Evolutionary conservation across 1,140 invertebrate genomes (phyloP).

Genomic region (Drosophila teissieri): DNA sequence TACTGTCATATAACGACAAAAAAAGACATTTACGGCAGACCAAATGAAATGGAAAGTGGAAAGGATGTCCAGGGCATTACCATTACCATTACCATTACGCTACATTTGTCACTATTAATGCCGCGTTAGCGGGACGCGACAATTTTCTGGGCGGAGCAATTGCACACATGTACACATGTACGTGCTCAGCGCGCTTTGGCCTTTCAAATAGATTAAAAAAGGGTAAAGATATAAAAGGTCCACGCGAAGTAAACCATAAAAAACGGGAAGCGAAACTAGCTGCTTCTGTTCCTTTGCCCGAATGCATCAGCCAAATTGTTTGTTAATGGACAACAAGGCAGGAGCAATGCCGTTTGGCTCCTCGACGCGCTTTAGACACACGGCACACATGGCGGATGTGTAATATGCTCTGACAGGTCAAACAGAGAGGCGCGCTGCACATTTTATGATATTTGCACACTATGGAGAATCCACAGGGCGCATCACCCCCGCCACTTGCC

Average conservation of each 20-base stretch:
- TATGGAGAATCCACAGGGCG: conserved; percentile 19
- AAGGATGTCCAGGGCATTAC: conserved; percentile 13
- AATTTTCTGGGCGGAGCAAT: conserved; percentile 50
- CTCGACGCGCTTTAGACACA: conserved; percentile 17
- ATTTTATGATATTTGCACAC: conserved; percentile 46
- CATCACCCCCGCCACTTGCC: not conserved
- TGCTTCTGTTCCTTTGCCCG: conserved; percentile 10
- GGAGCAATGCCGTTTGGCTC: not conserved
- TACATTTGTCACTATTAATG: conserved; percentile 50
- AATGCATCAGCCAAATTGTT: conserved; percentile 44
- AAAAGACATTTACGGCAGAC: conserved; percentile 19
- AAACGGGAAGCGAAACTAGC: conserved; percentile 12
- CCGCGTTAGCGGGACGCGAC: conserved; percentile 35
- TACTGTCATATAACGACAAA: conserved; percentile 7
- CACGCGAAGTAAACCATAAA: conserved; percentile 5
- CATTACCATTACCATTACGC: conserved; percentile 35
- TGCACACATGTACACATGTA: conserved; percentile 34
- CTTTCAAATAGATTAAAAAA: conserved; percentile 49
- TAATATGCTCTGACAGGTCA: conserved; percentile 51
- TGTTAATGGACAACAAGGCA: conserved; percentile 43
- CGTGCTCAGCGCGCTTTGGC: conserved; percentile 11
- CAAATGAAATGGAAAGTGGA: conserved; percentile 45
- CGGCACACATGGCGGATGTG: conserved; percentile 48
- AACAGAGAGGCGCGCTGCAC: conserved; percentile 42
- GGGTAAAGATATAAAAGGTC: not conserved